Base-by-base conservation (phyloP, 2,113 vertebrate species). In the Oxygymnocypris stewartii region DNA sequence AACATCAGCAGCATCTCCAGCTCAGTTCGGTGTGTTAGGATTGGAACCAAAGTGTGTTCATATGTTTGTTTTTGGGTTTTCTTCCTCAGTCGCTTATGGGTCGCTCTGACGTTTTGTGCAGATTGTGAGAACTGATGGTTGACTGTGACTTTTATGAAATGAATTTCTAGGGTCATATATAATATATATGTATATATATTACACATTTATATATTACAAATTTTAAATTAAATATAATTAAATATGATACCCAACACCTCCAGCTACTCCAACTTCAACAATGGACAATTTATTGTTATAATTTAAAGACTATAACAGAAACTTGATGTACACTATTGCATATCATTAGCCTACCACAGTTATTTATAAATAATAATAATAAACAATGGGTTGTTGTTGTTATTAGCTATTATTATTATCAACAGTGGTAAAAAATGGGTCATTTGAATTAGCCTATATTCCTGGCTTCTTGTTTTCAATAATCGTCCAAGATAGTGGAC, bases 51-150 rank as follows among this genome's bases (percentile, higher is more conserved):
- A n/a, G n/a, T n/a, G n/a, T n/a, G n/a, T n/a, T n/a, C n/a, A n/a
- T 95, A 95, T 98, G 96, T 94, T 93, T 90, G 90, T 12, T 86
- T 82, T 75, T 79, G 82, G 92, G 94, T 95, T 95, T 93, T 93
- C 93, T 95, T 96, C 94, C 95, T 96, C 93, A 94, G 94, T 92
- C 90, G 90, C 88, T 89, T 86, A 88, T 88, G 71, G 40, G 87
- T 37, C 37, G 79, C 85, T 85, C 76, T 82, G 67, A 73, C 25
- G 61, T 61, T 18, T 42, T 61, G 75, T 28, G 73, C 71, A 84
- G 91, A 90, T 91, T 23, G 77, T 40, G 49, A 37, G 77, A 37
- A 71, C 35, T 71, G 67, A 71, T 9, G 67, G 35, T 5, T 71
- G 8, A 20, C 35, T 71, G 8, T 69, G 65, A 69, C 8, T 18